Evolutionary conservation across 2,797 vertebrate species (phyloP), one percentile per base, ranked within the genome.

Genomic region (Bradypodion ventrale): DNA sequence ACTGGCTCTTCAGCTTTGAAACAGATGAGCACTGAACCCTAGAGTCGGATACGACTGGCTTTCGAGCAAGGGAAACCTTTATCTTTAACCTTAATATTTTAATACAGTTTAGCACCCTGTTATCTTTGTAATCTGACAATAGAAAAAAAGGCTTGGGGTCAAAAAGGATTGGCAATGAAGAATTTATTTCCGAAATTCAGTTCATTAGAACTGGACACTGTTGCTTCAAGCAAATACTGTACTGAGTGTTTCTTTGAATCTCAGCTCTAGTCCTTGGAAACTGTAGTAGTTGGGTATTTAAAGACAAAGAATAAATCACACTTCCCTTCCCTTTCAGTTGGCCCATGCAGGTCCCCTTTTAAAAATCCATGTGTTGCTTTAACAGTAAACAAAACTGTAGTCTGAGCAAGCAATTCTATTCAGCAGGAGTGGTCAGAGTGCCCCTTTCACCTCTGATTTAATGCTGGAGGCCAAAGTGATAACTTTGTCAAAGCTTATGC

Each of bases 371-470:
- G 79, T 52, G 32, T 44, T 73, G 35, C 29, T 83, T 89, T 44
- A n/a, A 63, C 56, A 78, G 32, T 79, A 82, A 82, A 84, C 69
- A 85, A 88, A 79, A 21, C 77, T 21, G 6, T 42, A 16, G 21
- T 42, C 13, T 86, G 82, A 87, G 32, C 63, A 88, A 90, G 79
- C 68, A 56, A 1, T 1, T 0, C 1, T 5, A 29, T 76, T 76
- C 23, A 1, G 2, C 60, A 21, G 60, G 15, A 82, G 68, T 78
- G 63, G 35, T 56, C 63, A 42, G 56, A 88, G 74, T 78, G 65
- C 80, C 89, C 87, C 93, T 88, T 92, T 91, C 83, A 83, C 90
- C 89, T 88, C 87, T 76, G 87, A 85, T 68, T 88, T 83, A 82
- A 62, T 88, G 89, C 83, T 84, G 68, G 82, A 84, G 78, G 66